Percentiles rank a stretch among this genome's conserved stretches.
Evolutionary conservation across 2,888 invertebrate species (phyloP).

Genomic region (Ametastegia equiseti): DNA sequence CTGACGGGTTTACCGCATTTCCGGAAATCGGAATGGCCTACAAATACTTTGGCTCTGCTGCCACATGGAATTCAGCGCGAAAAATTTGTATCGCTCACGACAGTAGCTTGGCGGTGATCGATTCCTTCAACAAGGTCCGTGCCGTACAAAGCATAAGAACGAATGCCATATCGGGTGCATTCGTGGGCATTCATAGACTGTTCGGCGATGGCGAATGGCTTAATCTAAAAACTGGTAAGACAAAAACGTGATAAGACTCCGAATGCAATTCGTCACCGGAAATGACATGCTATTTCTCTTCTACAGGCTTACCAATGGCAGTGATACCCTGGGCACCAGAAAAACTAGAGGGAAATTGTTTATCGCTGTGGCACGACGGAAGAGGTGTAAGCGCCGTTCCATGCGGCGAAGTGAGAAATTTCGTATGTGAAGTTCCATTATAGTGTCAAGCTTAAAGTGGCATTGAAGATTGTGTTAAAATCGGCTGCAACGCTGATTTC

Average conservation of each 20-base stretch:
- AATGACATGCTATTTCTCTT: background rate
- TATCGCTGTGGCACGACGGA: background rate
- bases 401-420: background rate
- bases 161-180: background rate
- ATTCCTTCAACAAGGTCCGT: background rate
- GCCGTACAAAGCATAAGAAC: background rate
- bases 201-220: background rate
- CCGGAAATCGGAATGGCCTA: slow-evolving; percentile 10
- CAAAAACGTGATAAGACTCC: too few relatives aligned
- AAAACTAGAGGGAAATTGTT: background rate
- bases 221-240: slow-evolving; percentile 3
- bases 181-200: background rate
- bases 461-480: background rate
- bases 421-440: background rate
- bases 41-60: background rate
- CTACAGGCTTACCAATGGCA: background rate
- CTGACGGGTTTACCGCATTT: background rate
- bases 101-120: background rate
- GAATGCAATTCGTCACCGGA: background rate
- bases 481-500: background rate
- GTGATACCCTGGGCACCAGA: background rate
- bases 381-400: background rate
- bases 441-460: background rate
- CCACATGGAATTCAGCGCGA: background rate
- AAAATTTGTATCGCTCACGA: background rate